Evolutionary conservation across 53 echinoderm and acorn worm genomes (phyloP).

Genomic region (Echinarachnius parma): DNA sequence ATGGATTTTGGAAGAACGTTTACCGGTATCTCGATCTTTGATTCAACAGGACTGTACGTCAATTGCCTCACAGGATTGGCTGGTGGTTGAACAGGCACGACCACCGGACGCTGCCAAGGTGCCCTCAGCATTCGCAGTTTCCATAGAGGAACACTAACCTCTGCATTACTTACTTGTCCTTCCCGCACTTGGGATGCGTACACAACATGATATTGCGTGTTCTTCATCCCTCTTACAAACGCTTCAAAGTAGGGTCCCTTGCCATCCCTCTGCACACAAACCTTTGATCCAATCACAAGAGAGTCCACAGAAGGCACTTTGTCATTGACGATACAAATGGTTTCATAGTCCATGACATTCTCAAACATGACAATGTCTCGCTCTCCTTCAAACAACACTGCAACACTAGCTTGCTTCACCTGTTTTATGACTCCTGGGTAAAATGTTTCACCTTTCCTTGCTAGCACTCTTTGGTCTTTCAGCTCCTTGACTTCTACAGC

Average conservation of each 20-base stretch:
- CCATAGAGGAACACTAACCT: constrained; percentile 64
- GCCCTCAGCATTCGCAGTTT: constrained; percentile 71
- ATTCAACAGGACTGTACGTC: constrained; percentile 62
- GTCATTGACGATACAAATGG: constrained; percentile 65
- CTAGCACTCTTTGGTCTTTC: constrained; percentile 75
- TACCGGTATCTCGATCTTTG: not conserved
- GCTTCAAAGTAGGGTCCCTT: constrained; percentile 59
- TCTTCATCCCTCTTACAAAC: constrained; percentile 54
- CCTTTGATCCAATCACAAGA: constrained; percentile 63
- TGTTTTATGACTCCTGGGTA: constrained; percentile 77
- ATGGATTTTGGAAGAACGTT: not conserved
- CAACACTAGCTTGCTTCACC: constrained; percentile 57
- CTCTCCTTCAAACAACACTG: constrained; percentile 68
- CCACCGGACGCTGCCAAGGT: constrained; percentile 68
- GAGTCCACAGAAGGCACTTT: constrained; percentile 68
- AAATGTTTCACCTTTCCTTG: constrained; percentile 57
- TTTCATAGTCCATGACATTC: constrained; percentile 46
- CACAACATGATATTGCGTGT: constrained; percentile 55
- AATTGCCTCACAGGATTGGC: constrained; percentile 67
- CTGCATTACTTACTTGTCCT: constrained; percentile 18
- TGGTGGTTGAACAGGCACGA: constrained; percentile 24
- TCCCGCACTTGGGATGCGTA: constrained; percentile 1
- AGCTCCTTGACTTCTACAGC: constrained; percentile 73
- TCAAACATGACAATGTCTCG: constrained; percentile 46
- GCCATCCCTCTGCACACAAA: constrained; percentile 72